These are phyloP conservation scores for Alcedo quadribrachys DNA, from an alignment of 2,797 vertebrate species.

Conservation along the genomic window DNA sequence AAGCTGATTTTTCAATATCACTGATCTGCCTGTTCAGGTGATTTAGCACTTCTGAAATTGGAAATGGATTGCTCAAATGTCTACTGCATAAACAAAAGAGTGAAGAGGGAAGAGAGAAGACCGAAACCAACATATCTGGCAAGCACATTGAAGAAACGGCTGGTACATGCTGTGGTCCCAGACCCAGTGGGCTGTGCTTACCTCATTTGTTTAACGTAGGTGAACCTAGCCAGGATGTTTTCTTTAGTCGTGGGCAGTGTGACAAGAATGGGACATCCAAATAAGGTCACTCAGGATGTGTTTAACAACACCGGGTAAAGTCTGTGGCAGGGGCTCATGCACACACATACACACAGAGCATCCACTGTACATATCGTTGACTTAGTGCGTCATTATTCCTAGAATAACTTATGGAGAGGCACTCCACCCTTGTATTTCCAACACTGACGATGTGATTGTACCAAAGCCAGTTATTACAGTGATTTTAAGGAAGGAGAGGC, in stretches of 20 bases:
- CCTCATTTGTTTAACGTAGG: slow-evolving; percentile 69
- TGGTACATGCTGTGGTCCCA: not conserved
- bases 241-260: slow-evolving; percentile 74
- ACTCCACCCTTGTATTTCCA: slow-evolving; percentile 56
- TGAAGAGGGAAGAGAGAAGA: slow-evolving; percentile 2
- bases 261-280: slow-evolving; percentile 79
- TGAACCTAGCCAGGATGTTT: slow-evolving; percentile 79
- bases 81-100: slow-evolving; percentile 22
- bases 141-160: slow-evolving; percentile 49
- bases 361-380: not conserved
- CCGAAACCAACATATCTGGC: slow-evolving; percentile 37
- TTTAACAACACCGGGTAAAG: slow-evolving; percentile 44
- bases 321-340: slow-evolving; percentile 35
- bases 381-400: slow-evolving; percentile 48
- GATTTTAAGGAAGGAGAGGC: not conserved
- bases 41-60: slow-evolving; percentile 22
- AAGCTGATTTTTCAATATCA: not conserved
- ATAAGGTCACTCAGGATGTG: slow-evolving; percentile 72
- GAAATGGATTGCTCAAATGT: slow-evolving; percentile 57
- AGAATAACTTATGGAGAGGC: slow-evolving; percentile 66
- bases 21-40: not conserved
- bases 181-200: slow-evolving; percentile 61
- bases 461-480: not conserved
- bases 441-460: not conserved
- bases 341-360: slow-evolving; percentile 1